phyloP scores from a whole-genome alignment of 2,113 vertebrate genomes.

The Pristiophorus japonicus region DNA sequence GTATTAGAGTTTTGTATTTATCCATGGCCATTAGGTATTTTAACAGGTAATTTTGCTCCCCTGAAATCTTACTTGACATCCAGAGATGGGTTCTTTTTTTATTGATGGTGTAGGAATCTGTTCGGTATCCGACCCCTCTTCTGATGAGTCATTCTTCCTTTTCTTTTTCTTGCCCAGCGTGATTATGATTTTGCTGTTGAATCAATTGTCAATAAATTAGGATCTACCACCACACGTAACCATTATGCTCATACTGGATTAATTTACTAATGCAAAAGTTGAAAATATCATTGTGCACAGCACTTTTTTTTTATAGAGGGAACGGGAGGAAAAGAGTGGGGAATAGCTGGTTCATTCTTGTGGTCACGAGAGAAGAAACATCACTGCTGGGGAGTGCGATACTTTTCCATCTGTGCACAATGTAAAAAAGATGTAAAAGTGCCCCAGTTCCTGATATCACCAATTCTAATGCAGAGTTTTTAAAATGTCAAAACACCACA shows the following conservation, averaged over 20 bases:
- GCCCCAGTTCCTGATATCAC: not conserved
- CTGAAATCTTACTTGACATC: constrained; percentile 72
- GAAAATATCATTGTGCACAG: not conserved
- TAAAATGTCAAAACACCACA: not conserved
- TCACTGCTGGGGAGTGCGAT: not conserved
- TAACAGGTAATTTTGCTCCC: not conserved
- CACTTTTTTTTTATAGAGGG: not conserved
- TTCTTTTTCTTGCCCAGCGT: constrained; percentile 95
- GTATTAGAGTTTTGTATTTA: not conserved
- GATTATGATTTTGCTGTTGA: constrained; percentile 87
- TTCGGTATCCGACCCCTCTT: constrained; percentile 82
- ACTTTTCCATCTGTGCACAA: not conserved
- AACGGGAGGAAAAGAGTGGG: not conserved
- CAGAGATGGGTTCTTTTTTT: constrained; percentile 62
- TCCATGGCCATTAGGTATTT: not conserved
- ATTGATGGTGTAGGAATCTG: constrained; percentile 61
- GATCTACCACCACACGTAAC: not conserved
- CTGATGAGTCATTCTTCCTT: constrained; percentile 85
- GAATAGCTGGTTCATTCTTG: not conserved
- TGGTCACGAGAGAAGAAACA: not conserved
- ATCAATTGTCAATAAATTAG: not conserved
- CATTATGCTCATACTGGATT: not conserved
- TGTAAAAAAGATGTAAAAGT: not conserved
- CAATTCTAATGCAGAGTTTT: not conserved
- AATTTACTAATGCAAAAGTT: not conserved